phyloP scores from a whole-genome alignment of 2,113 vertebrate genomes.

The Neopipo cinnamomea region DNA sequence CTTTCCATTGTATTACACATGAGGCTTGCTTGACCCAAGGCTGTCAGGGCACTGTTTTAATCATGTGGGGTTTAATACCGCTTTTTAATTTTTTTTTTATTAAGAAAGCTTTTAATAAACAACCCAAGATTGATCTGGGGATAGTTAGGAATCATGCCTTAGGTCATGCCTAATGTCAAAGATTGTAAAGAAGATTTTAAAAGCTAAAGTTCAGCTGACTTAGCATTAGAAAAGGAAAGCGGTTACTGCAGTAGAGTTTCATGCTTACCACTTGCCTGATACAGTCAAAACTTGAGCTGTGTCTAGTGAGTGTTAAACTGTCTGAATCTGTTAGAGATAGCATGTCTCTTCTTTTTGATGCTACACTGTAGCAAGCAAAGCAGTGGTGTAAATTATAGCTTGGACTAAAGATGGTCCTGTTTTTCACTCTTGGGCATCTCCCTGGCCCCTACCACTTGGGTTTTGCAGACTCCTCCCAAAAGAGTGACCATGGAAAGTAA shows the following conservation, averaged over 20 bases:
- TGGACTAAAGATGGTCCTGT: not conserved
- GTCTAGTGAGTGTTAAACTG: not conserved
- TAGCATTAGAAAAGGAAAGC: not conserved
- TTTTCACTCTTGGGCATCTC: not conserved
- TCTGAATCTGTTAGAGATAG: not conserved
- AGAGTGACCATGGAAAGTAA: slow-evolving; percentile 81
- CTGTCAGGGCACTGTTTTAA: not conserved
- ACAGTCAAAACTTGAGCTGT: not conserved
- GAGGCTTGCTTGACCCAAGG: not conserved
- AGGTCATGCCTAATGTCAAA: not conserved
- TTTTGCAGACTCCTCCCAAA: slow-evolving; percentile 81
- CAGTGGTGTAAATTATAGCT: not conserved
- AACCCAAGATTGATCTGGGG: not conserved
- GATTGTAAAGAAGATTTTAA: not conserved
- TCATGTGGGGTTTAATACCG: not conserved
- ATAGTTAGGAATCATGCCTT: not conserved
- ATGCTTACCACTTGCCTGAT: accelerated
- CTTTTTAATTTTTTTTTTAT: not conserved
- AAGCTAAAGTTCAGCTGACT: not conserved
- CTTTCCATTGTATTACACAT: not conserved
- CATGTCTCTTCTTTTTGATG: not conserved
- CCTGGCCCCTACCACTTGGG: not conserved
- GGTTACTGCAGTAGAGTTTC: not conserved
- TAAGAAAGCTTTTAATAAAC: too few species aligned
- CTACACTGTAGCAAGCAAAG: not conserved